Conservation (phyloP, 2,113 vertebrate species). For the Epinephelus lanceolatus region DNA sequence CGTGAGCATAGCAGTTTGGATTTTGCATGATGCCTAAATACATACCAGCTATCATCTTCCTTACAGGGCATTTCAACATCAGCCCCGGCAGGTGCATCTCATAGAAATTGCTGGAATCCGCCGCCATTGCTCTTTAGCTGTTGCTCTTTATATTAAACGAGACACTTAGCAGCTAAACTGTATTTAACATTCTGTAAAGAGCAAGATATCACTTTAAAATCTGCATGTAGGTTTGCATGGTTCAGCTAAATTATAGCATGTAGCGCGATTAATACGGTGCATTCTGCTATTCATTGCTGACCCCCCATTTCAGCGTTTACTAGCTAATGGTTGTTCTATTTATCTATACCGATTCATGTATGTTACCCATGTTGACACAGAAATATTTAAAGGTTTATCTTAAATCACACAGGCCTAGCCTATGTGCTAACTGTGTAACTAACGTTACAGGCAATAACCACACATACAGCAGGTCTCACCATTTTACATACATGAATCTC, state of each 20-base stretch:
- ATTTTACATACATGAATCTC: neutral
- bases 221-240: neutral
- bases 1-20: neutral
- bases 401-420: neutral
- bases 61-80: slow-evolving; percentile 53
- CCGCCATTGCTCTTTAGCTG: slow-evolving; percentile 75
- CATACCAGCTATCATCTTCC: neutral
- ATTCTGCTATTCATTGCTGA: neutral
- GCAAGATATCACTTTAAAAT: neutral
- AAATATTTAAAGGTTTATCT: rapidly evolving
- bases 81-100: slow-evolving; percentile 73
- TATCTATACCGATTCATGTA: too few species aligned
- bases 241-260: neutral
- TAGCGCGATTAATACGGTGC: neutral
- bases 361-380: rapidly evolving
- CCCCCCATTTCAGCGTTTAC: neutral
- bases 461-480: neutral
- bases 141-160: neutral
- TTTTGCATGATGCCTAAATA: neutral
- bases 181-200: neutral
- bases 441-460: neutral
- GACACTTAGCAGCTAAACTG: neutral
- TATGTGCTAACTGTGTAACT: slow-evolving; percentile 6
- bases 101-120: slow-evolving; percentile 87
- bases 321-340: neutral